Base-by-base conservation (phyloP, 2,797 vertebrate species). In the Onychomys torridus region DNA sequence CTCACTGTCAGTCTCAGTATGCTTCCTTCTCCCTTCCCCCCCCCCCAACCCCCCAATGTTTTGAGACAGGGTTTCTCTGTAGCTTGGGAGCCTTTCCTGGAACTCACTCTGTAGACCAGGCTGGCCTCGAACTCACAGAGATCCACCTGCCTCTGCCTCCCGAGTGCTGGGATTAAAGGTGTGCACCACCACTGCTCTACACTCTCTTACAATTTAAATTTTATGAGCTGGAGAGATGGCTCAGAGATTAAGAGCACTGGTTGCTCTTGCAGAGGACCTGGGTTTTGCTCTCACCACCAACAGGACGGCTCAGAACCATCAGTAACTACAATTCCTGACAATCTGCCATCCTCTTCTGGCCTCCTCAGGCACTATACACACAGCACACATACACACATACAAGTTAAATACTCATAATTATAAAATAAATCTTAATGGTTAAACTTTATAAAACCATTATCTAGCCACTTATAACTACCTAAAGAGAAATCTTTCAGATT, bases 361-460 rank as follows among this genome's bases (percentile, higher is more conserved):
- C 49, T 17, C 34, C 61, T 85, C 61, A 49, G 40, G 32, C 63
- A 84, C 82, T 21, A 46, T 85, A 43, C 61, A 85, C 32, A 23
- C 21, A 52, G 63, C n/a, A 13, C 2, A 34, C 46, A 67, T 14
- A 85, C 16, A 65, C 16, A 52, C 14, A n/a, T 52, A 12, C 32
- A 86, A 69, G 21, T 67, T 67, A 85, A 85, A 85, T 49, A 85
- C 29, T 49, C 32, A 67, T 19, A 83, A 61, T 63, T 16, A 63
- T n/a, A 69, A 86, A 69, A 85, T 67, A 85, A 85, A 86, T 52
- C 46, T 67, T 34, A 86, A 27, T 37, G 34, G 43, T n/a, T 90
- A 76, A 71, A 96, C 82, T 93, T 96, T 75, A 90, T 73, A 89
- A 93, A 89, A 76, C 29, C 67, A 81, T 17, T 81, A 59, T 63